phyloP scores from a whole-genome alignment of 2,113 vertebrate species.

The Cryptotis parvus region DNA sequence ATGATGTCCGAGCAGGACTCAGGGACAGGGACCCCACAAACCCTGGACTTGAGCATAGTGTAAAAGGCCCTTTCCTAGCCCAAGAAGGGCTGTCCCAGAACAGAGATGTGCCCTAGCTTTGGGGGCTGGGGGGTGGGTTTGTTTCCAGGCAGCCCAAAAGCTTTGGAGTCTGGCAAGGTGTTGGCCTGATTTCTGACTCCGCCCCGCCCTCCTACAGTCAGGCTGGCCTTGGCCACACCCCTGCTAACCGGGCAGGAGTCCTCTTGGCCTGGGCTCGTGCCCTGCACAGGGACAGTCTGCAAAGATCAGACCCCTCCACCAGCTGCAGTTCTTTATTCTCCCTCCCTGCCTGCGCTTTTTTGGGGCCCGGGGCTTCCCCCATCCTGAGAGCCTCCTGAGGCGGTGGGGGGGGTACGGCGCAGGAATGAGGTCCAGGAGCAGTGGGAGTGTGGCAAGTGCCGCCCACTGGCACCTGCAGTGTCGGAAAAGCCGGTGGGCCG shows the following conservation, averaged over 20 bases:
- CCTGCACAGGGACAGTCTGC: background rate
- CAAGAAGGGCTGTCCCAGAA: background rate
- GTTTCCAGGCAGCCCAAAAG: background rate
- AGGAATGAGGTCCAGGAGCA: too few relatives aligned
- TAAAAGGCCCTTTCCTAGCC: background rate
- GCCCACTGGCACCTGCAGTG: too few relatives aligned
- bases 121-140: background rate
- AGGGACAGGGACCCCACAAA: too few relatives aligned
- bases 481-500: too few relatives aligned
- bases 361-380: too few relatives aligned
- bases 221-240: too few relatives aligned
- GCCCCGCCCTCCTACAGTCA: background rate
- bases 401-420: too few relatives aligned
- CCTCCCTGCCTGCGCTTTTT: background rate
- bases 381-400: too few relatives aligned
- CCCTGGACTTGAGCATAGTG: background rate
- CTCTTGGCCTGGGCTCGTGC: background rate
- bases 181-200: background rate
- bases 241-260: too few relatives aligned
- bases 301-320: background rate
- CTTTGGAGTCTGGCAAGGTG: background rate
- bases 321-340: too few relatives aligned
- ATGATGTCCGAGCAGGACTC: background rate
- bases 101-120: background rate
- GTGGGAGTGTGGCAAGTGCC: too few relatives aligned